A percentile compares a stretch with the other conserved stretches of the same genome.
Conservation (phyloP, 1,140 invertebrate species). For the Pissodes strobi region DNA sequence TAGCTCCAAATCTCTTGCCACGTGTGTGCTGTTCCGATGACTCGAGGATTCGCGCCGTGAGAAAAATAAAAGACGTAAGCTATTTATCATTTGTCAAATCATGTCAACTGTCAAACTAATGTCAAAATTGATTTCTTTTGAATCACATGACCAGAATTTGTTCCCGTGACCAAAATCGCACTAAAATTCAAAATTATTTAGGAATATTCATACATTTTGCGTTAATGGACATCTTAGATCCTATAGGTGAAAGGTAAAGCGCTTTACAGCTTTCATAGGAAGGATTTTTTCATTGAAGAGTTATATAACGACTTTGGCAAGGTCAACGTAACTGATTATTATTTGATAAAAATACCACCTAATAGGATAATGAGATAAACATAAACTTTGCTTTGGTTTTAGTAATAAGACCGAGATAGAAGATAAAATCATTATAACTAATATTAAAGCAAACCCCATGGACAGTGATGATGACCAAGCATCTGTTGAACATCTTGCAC, state of each 20-base stretch:
- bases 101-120: neutral
- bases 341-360: conserved; percentile 31
- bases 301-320: conserved; percentile 51
- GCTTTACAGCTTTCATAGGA: neutral
- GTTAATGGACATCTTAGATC: conserved; percentile 54
- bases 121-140: conserved; percentile 27
- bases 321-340: conserved; percentile 42
- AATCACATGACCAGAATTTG: conserved; percentile 57
- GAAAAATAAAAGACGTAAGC: too few relatives aligned
- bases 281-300: conserved; percentile 11
- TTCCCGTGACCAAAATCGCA: conserved; percentile 57
- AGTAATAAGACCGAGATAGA: conserved; percentile 47
- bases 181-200: conserved; percentile 54
- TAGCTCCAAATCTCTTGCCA: too few relatives aligned
- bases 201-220: conserved; percentile 27
- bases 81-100: neutral
- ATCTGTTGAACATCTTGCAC: conserved; percentile 52
- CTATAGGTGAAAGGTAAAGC: conserved; percentile 49
- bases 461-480: conserved; percentile 54
- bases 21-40: too few relatives aligned
- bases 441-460: conserved; percentile 46
- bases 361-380: conserved; percentile 36
- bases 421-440: conserved; percentile 49
- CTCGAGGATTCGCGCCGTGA: too few relatives aligned
- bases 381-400: conserved; percentile 24